Conservation (phyloP, 1,140 invertebrate genomes). For the Heliconius eleuchia region DNA sequence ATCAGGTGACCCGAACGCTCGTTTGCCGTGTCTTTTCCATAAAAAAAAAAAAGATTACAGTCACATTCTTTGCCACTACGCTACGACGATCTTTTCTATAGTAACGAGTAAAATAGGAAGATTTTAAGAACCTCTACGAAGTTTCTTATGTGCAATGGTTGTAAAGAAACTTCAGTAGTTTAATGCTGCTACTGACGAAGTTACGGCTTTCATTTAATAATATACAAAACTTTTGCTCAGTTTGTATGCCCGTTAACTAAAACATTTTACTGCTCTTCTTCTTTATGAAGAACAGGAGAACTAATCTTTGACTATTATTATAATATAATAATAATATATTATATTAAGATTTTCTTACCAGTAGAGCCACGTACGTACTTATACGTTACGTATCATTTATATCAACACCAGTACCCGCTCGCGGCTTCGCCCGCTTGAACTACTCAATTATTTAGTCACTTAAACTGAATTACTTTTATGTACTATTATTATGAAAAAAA, state of each 20-base stretch:
- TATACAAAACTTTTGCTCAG: neutral
- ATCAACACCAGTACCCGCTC: no score
- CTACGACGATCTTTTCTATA: neutral
- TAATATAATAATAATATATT: no score
- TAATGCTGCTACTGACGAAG: slow-evolving; percentile 3
- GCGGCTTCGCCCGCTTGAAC: no score
- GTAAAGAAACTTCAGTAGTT: neutral
- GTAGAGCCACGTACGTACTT: no score
- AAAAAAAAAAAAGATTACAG: neutral
- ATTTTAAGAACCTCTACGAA: slow-evolving; percentile 11
- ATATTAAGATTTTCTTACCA: no score
- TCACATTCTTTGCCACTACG: neutral
- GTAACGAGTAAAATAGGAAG: neutral
- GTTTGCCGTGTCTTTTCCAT: no score
- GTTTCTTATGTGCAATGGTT: neutral
- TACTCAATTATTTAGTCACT: no score
- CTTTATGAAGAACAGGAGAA: neutral
- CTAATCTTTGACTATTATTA: neutral
- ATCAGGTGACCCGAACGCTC: no score
- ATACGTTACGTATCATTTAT: no score
- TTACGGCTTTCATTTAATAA: slow-evolving; percentile 14
- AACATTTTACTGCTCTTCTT: slow-evolving; percentile 14
- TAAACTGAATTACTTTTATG: no score
- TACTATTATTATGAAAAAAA: no score
- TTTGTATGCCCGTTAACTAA: slow-evolving; percentile 11